Evolutionary conservation across 2,888 invertebrate genomes (phyloP).

Genomic region (Uloborus plumipes): DNA sequence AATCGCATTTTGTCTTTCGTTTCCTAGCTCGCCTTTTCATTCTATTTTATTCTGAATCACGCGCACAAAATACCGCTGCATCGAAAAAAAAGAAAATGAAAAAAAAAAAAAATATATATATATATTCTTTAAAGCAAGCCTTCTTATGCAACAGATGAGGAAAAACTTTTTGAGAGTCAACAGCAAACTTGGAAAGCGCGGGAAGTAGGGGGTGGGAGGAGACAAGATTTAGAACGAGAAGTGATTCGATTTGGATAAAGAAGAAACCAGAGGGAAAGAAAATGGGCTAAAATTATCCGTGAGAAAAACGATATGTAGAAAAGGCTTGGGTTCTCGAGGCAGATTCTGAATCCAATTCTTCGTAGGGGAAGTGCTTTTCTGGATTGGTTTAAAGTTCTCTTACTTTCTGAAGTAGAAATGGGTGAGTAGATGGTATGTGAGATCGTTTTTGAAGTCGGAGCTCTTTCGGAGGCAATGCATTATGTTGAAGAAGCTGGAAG

Average conservation of each 20-base stretch:
- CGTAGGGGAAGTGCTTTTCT: constrained; percentile 15
- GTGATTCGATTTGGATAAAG: constrained; percentile 52
- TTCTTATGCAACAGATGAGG: constrained; percentile 55
- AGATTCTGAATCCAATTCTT: constrained; percentile 46
- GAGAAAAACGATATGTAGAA: constrained; percentile 30
- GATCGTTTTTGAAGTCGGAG: background rate
- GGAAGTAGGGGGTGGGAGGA: too few species aligned
- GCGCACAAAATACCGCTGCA: too few species aligned
- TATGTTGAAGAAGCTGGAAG: too few species aligned
- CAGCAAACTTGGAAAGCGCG: constrained; percentile 3
- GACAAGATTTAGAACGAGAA: too few species aligned
- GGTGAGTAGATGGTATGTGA: constrained; percentile 7
- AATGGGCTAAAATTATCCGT: constrained; percentile 45
- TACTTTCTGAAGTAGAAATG: background rate
- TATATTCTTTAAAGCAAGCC: too few species aligned
- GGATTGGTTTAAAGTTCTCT: constrained; percentile 25
- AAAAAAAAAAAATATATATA: too few species aligned
- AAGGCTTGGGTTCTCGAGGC: background rate
- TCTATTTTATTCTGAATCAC: too few species aligned
- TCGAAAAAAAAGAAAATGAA: too few species aligned
- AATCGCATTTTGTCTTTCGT: constrained; percentile 46
- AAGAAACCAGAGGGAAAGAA: constrained; percentile 20
- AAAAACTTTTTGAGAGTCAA: constrained; percentile 41
- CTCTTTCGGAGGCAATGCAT: background rate
- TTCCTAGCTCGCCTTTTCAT: background rate